phyloP scores from a whole-genome alignment of 2,888 invertebrate genomes.

The Drosophila leonis region DNA sequence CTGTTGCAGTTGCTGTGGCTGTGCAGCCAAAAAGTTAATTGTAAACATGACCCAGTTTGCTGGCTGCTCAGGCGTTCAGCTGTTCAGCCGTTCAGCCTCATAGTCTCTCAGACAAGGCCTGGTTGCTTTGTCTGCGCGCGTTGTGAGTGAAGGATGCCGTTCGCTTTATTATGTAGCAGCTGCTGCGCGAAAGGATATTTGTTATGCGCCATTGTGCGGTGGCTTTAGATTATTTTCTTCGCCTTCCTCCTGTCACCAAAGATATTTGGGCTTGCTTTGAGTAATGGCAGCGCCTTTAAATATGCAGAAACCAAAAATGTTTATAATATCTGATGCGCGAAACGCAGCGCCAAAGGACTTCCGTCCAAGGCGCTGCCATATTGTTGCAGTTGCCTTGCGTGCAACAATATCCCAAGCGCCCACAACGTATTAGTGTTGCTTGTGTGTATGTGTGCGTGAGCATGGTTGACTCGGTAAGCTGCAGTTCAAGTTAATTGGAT shows the following conservation, averaged over 20 bases:
- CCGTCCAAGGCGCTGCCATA: constrained; percentile 41
- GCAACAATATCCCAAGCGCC: constrained; percentile 30
- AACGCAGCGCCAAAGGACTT: constrained; percentile 51
- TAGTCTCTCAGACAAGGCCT: constrained; percentile 15
- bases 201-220: constrained; percentile 69
- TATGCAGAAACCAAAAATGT: constrained; percentile 74
- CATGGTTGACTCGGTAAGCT: constrained; percentile 29
- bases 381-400: constrained; percentile 38
- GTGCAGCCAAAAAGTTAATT: constrained; percentile 70
- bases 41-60: constrained; percentile 77
- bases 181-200: constrained; percentile 64
- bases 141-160: constrained; percentile 62
- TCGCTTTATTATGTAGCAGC: constrained; percentile 69
- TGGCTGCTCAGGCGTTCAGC: constrained; percentile 12
- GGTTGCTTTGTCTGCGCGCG: constrained; percentile 43
- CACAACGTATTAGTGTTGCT: constrained; percentile 5
- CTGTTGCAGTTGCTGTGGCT: constrained; percentile 13
- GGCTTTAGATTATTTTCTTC: constrained; percentile 25
- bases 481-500: constrained; percentile 77
- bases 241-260: constrained; percentile 56
- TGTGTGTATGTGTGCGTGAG: constrained; percentile 8
- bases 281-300: constrained; percentile 67
- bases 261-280: constrained; percentile 58
- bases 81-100: constrained; percentile 7
- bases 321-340: constrained; percentile 72